Base-by-base conservation (phyloP, 2,888 invertebrate genomes). In the Amblyteles armatorius region DNA sequence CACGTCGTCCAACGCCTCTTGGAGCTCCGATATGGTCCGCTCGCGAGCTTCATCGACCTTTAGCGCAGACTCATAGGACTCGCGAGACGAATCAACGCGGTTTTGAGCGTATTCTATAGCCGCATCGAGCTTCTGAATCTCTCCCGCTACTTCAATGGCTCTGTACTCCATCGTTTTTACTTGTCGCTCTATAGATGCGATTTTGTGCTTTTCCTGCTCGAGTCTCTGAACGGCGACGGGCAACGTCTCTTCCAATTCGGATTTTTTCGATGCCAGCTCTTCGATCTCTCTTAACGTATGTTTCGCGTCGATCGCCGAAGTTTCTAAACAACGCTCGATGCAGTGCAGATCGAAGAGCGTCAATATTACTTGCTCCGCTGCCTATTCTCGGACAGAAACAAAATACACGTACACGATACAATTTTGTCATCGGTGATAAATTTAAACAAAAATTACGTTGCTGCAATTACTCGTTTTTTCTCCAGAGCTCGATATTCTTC, bases 401-500 rank as follows among this genome's bases (percentile, higher is more conserved):
- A n/a, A 72, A 74, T 29, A 29, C 63, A 57, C 3, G 19, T 57
- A 57, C 26, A 22, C 26, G 22, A 22, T n/a, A 65, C 52, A 44
- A 57, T 13, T 40, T 40, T 11, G 2, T 40, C 40, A 40, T 40
- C 3, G 40, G 11, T 40, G 2, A 40, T 40, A 16, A 0, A 44
- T 19, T 63, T 2, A 52, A 13, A 22, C 22, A 22, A 57, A 16
- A 79, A 79, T 36, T 22, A 26, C 22, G 11, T 33, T 65, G 13
- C 16, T 48, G 44, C 4, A 52, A 91, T 90, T 92, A 98, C 98
- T 95, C 98, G 95, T 94, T 99, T 97, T 91, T 98, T 97, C 93
- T 97, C 98, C 0, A 99, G 94, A 52, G 97, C 94, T 36, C 98
- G 97, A 93, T 99, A 99, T 91, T 98, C 97, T 93, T 99, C 98